Evolutionary conservation across 2,888 invertebrate genomes (phyloP).

Genomic region (Lamellibrachia columna): DNA sequence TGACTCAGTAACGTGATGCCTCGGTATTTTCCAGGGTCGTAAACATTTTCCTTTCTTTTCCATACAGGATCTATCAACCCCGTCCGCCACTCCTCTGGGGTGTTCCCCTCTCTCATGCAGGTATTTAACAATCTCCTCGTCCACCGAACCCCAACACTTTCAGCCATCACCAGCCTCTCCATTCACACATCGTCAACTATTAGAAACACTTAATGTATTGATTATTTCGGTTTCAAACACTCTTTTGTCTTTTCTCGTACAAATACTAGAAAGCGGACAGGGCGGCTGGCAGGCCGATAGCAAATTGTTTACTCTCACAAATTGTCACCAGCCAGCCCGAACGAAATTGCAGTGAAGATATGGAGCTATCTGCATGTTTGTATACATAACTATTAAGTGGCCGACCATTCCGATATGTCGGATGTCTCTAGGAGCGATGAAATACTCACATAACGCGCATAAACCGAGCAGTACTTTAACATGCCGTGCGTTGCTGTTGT

Average conservation of each 20-base stretch:
- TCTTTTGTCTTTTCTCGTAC: neutral
- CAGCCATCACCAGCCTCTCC: too few species aligned
- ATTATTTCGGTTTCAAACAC: too few species aligned
- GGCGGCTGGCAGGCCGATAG: neutral
- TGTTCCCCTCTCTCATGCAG: too few species aligned
- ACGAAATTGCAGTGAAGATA: neutral
- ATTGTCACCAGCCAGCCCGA: neutral
- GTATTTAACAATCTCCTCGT: too few species aligned
- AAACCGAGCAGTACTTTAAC: neutral
- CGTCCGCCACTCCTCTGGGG: too few species aligned
- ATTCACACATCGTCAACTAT: too few species aligned
- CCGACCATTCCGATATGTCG: neutral
- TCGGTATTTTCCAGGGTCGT: too few species aligned
- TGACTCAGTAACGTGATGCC: too few species aligned
- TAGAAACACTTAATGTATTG: too few species aligned
- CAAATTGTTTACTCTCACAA: neutral
- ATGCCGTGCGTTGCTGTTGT: neutral
- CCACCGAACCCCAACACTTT: too few species aligned
- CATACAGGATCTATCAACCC: too few species aligned
- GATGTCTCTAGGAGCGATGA: neutral
- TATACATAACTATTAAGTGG: neutral
- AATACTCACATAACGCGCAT: neutral
- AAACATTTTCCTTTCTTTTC: too few species aligned
- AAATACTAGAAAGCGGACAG: neutral
- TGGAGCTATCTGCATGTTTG: neutral